These are phyloP conservation scores for Chaetodon auriga DNA, from an alignment of 2,113 vertebrate species.

Conservation along the genomic window DNA sequence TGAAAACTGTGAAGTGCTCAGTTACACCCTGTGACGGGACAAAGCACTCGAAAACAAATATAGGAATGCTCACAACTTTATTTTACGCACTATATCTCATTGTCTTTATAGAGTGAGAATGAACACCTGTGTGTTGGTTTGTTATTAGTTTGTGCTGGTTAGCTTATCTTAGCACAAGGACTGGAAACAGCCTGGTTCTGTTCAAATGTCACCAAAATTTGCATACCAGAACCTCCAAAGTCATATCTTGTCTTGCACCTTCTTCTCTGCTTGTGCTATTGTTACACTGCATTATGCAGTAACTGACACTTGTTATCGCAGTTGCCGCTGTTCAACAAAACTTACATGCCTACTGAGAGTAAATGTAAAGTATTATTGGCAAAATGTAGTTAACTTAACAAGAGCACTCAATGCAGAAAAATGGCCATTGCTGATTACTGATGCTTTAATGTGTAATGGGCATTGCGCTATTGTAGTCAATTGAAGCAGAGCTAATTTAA, in stretches of 20 bases:
- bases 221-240: background rate
- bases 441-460: background rate
- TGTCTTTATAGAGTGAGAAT: slow-evolving; percentile 12
- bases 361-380: background rate
- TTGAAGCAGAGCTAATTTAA: background rate
- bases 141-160: background rate
- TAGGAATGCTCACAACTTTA: background rate
- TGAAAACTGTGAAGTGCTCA: slow-evolving; percentile 65
- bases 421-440: background rate
- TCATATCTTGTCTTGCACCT: background rate
- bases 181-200: background rate
- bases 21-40: slow-evolving; percentile 58
- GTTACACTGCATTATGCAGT: background rate
- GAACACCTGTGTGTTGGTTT: background rate
- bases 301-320: background rate
- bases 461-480: background rate
- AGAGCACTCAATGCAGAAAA: background rate
- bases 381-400: background rate
- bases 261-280: background rate
- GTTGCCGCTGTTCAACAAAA: background rate
- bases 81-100: background rate
- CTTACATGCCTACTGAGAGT: too few species aligned
- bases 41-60: slow-evolving; percentile 30
- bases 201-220: background rate
- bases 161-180: background rate